Evolutionary conservation across 2,797 vertebrate species (phyloP).

Genomic region (Intellagama lesueurii): DNA sequence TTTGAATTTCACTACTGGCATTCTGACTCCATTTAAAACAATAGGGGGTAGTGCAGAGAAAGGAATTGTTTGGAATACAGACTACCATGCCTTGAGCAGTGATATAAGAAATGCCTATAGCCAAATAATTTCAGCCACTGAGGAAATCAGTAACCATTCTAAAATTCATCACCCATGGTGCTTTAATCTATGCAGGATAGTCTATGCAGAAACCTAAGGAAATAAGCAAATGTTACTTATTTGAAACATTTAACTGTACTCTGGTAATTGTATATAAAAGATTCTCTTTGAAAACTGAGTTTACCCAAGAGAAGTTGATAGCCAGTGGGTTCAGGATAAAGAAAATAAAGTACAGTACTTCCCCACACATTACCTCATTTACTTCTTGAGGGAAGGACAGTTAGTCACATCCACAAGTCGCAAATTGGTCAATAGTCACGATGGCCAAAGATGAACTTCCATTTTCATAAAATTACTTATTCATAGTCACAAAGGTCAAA

Average conservation of each 20-base stretch:
- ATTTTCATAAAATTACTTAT: too few species aligned
- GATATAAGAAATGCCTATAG: constrained; percentile 41
- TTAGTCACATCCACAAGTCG: not conserved
- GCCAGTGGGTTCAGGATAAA: not conserved
- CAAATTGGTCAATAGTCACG: too few species aligned
- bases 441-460: too few species aligned
- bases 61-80: constrained; percentile 21
- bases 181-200: constrained; percentile 20
- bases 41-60: constrained; percentile 26
- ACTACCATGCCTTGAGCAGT: constrained; percentile 17
- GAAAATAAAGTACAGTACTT: not conserved
- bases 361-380: not conserved
- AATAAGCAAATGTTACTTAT: not conserved
- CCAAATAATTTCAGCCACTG: constrained; percentile 41
- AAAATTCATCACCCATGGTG: constrained; percentile 35
- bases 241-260: not conserved
- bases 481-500: not conserved
- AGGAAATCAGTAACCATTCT: not conserved
- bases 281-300: too few species aligned
- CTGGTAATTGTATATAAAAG: too few species aligned
- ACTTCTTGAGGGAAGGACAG: not conserved
- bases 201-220: constrained; percentile 3
- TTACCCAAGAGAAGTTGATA: not conserved
- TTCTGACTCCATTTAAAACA: constrained; percentile 40
- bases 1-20: not conserved